Evolutionary conservation across 1,140 invertebrate genomes (phyloP), one percentile per base, ranked within the genome.

Genomic region (Listronotus bonariensis): DNA sequence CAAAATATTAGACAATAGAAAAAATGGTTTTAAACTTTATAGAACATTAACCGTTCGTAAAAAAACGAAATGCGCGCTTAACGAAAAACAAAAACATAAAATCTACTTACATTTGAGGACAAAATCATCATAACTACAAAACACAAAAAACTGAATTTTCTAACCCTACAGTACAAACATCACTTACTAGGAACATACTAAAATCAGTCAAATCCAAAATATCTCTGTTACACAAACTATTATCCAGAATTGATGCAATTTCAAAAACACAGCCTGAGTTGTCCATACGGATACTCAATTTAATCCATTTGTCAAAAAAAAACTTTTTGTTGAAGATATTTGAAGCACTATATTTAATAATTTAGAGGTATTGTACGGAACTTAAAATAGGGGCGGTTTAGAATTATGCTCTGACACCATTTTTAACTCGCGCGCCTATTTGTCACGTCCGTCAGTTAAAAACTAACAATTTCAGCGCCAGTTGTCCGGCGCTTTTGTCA

Each of bases 31-130:
- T n/a, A n/a, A n/a, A n/a, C n/a, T n/a, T n/a, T n/a, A n/a, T n/a
- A n/a, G 20, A 26, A 5, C 20, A 26, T 26, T 26, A 5, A 26
- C 1, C 5, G 20, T 26, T 26, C 1, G 20, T 26, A 26, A 26
- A 26, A 3, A 3, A 26, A 26, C 5, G 5, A 26, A 36, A 5
- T 36, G 34, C 34, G 34, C 11, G 11, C 3, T 36, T 36, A 36
- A 12, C 42, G n/a, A 43, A 15, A 43, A 15, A 32, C 34, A 62
- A 20, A 57, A 65, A 53, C 31, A 31, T 43, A 58, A 65, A 51
- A 55, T 60, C 26, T 66, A 66, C 64, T 66, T 66, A 66, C 55
- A 60, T 66, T 66, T 66, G 64, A 66, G 64, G 64, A 59, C 64
- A 66, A 66, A 60, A 66, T 66, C 64, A 66, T 66, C 64, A 66